Evolutionary conservation across 2,888 invertebrate genomes (phyloP), one percentile per base, ranked within the genome.

Genomic region (Adelognathus sp.): DNA sequence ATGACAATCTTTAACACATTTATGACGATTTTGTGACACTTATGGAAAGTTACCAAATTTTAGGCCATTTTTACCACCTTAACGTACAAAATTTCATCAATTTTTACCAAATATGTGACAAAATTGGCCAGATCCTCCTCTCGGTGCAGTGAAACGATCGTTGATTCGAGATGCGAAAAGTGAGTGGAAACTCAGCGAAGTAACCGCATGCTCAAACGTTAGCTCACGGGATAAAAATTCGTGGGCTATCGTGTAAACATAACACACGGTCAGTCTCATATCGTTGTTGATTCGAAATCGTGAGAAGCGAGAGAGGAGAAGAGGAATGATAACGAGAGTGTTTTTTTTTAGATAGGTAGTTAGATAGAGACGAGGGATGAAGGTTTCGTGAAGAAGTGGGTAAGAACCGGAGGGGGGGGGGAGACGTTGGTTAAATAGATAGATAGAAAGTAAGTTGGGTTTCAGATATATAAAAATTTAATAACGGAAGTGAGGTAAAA

Each of bases 201-300:
- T 41, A 63, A 64, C 27, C 69, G 66, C 64, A 79, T 74, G 78
- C 78, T 79, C 78, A 79, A 79, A 74, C 64, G 60, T 74, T 54
- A 29, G 21, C 3, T n/a, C 70, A 54, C 54, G 58, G 67, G n/a
- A 11, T 41, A 41, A 50, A 27, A 27, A 5, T 5, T 9, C 66
- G 56, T 74, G 50, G 71, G 18, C 54, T 63, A 69, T 76, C 70
- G 76, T 61, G 50, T 39, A 69, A 7, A 52, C 14, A 52, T 14
- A 36, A 21, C n/a, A 39, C 46, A 29, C 64, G 64, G 41, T 71
- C 60, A 67, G 66, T 67, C 54, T 58, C 31, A 61, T 69, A 63
- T 63, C 58, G 69, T 69, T 29, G 44, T 69, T 39, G 56, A 69
- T 36, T 44, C 72, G 70, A 66, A 50, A 61, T 58, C 46, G 27